phyloP scores from a whole-genome alignment of 2,797 vertebrate genomes.

The Babyrousa celebensis region DNA sequence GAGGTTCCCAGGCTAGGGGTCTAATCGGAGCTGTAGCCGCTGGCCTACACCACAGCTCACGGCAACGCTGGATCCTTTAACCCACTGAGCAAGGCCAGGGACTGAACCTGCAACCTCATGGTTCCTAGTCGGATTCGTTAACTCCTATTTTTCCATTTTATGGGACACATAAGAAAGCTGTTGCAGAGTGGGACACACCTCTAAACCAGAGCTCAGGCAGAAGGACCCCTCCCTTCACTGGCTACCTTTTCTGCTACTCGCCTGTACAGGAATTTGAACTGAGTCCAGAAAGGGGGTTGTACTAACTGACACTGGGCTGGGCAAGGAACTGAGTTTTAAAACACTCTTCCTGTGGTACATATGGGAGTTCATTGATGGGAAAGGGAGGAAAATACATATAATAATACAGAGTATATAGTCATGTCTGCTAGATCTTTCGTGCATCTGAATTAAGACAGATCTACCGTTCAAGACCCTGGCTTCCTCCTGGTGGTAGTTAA shows the following conservation, averaged over 20 bases:
- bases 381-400: background rate
- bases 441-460: background rate
- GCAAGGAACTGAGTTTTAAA: constrained; percentile 64
- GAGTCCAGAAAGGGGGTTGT: constrained; percentile 34
- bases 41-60: too few relatives aligned
- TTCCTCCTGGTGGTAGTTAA: background rate
- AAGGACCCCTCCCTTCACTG: background rate
- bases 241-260: background rate
- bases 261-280: constrained; percentile 46
- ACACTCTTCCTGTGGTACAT: constrained; percentile 23
- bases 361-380: background rate
- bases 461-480: background rate
- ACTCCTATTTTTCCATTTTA: background rate
- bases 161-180: background rate
- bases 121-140: too few relatives aligned
- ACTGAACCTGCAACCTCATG: too few relatives aligned
- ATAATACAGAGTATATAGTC: background rate
- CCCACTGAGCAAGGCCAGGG: too few relatives aligned
- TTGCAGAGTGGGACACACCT: background rate
- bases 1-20: too few relatives aligned
- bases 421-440: background rate
- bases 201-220: background rate
- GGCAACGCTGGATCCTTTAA: too few relatives aligned
- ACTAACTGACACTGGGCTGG: background rate
- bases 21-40: too few relatives aligned